Conservation (phyloP, 1,140 invertebrate genomes). For the Popillia japonica region DNA sequence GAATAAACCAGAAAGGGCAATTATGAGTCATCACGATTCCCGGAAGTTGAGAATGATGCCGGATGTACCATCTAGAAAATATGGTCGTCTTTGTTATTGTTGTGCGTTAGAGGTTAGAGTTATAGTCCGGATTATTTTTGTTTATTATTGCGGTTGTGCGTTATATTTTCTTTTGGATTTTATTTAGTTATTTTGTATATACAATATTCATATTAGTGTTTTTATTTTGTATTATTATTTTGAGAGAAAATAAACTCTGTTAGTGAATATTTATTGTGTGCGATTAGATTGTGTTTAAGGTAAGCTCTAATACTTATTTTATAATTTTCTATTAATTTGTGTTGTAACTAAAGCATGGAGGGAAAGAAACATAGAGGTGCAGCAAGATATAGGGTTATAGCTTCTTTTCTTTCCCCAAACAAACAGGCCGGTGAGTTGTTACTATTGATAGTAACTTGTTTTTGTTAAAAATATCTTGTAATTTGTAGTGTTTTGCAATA, state of each 20-base stretch:
- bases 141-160: too few relatives aligned
- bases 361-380: not conserved
- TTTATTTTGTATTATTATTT: too few relatives aligned
- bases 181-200: not conserved
- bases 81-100: too few relatives aligned
- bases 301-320: not conserved
- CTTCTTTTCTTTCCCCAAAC: constrained; percentile 4
- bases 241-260: not conserved
- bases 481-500: not conserved
- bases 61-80: too few relatives aligned
- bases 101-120: too few relatives aligned
- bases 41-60: too few relatives aligned
- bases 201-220: not conserved
- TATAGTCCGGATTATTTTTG: too few relatives aligned
- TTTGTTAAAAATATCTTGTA: not conserved
- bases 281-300: not conserved
- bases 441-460: not conserved
- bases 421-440: not conserved
- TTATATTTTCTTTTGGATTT: too few relatives aligned
- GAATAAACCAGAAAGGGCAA: too few relatives aligned
- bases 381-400: constrained; percentile 5
- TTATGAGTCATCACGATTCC: too few relatives aligned
- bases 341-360: constrained; percentile 5
- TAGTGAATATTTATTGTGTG: not conserved
- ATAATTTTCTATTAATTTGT: constrained; percentile 8